phyloP scores from a whole-genome alignment of 2,113 vertebrate species.

The Toxostoma redivivum region DNA sequence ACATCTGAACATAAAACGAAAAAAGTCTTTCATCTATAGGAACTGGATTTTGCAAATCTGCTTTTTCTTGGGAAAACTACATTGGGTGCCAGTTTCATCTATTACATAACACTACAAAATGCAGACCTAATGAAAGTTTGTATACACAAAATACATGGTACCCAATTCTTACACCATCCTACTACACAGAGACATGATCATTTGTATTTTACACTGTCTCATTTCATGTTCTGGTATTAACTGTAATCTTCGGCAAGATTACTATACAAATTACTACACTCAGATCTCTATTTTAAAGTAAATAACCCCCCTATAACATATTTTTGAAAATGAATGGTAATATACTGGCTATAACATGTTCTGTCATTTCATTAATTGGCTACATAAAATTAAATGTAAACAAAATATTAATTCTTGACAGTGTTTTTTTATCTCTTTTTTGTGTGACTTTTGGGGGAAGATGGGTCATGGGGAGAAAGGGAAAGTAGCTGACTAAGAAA shows the following conservation, averaged over 20 bases:
- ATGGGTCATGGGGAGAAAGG: neutral
- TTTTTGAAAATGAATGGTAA: neutral
- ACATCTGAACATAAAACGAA: neutral
- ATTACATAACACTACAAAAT: neutral
- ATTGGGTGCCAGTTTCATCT: neutral
- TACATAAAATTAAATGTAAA: neutral
- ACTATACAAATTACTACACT: neutral
- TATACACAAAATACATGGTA: neutral
- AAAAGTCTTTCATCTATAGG: neutral
- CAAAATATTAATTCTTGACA: neutral
- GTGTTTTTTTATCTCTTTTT: neutral
- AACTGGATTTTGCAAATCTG: neutral
- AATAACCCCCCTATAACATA: neutral
- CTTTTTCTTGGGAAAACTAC: neutral
- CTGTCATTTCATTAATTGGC: neutral
- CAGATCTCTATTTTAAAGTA: neutral
- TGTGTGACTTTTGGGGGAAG: neutral
- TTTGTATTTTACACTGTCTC: neutral
- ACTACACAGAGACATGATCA: neutral
- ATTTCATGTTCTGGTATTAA: neutral
- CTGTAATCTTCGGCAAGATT: neutral
- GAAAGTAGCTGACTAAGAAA: neutral
- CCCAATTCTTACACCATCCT: neutral
- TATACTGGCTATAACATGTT: neutral
- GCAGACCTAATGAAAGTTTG: neutral